Base-by-base conservation (phyloP, 1,140 invertebrate genomes). In the Drosophila azteca region DNA sequence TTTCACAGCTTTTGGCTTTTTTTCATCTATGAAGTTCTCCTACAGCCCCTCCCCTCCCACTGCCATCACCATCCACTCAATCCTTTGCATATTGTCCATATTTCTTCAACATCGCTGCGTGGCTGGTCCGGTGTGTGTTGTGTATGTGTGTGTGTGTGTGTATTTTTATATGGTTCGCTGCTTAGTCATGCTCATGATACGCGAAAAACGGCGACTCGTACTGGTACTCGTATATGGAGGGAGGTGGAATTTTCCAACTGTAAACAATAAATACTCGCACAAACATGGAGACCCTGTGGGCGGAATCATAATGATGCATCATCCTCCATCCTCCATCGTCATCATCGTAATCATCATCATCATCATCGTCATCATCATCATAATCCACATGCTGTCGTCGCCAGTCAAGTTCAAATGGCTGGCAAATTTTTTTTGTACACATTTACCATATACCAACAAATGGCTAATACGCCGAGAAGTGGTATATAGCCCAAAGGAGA, bases 121-220 rank as follows among this genome's bases (percentile, higher is more conserved):
- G 55, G 51, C 26, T 44, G 17, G 46, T 11, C 35, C 6, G 15
- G 29, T 24, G 55, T 15, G n/a, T n/a, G n/a, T n/a, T 13, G 29
- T 24, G 17, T 20, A 20, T 20, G 17, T 20, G 17, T 20, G 17
- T 57, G 51, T 45, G 8, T 39, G 46, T 51, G 9, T 13, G 2
- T 43, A 39, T 61, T 52, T 20, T 57, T 9, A 35, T 35, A 49
- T 44, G 60, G 41, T 41, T 41, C 61, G 72, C 67, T 80, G 78
- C 73, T 81, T 82, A 77, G 78, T 81, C 79, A 82, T 81, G 78
- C 78, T 62, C 26, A 68, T 78, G 48, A 68, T 78, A 74, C 71
- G 77, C 59, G 70, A 62, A 76, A 69, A 71, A 65, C 62, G 74
- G 62, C 62, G 35, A 13, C 11, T 11, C 35, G 1, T 13, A 4